Conservation (phyloP, 1,140 invertebrate genomes). For the Leptestheria dahalacensis region DNA sequence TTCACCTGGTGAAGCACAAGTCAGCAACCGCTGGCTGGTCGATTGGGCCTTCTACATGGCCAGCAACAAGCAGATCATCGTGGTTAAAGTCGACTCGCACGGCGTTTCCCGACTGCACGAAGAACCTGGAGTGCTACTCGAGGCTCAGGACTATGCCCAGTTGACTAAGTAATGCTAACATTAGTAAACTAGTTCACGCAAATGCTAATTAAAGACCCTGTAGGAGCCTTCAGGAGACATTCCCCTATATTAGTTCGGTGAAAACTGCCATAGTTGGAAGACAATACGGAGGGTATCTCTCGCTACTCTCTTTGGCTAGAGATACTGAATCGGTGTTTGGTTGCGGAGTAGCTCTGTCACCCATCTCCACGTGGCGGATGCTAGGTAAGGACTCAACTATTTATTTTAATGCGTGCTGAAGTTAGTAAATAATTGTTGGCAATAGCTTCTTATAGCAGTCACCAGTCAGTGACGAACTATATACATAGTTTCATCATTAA, state of each 20-base stretch:
- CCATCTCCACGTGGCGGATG: slow-evolving; percentile 54
- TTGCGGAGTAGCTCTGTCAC: slow-evolving; percentile 64
- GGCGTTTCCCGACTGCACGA: background rate
- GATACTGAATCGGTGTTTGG: slow-evolving; percentile 42
- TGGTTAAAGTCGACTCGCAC: slow-evolving; percentile 52
- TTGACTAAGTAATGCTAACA: background rate
- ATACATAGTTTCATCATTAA: too few relatives aligned
- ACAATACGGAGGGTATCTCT: slow-evolving; percentile 55
- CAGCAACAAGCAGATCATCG: slow-evolving; percentile 55
- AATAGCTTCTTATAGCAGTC: too few relatives aligned
- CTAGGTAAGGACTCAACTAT: slow-evolving; percentile 2
- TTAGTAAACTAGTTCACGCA: background rate
- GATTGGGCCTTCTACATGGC: slow-evolving; percentile 36
- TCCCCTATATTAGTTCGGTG: slow-evolving; percentile 11
- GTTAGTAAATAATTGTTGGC: too few relatives aligned
- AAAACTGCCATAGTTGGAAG: slow-evolving; percentile 9
- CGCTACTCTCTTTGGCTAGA: slow-evolving; percentile 52
- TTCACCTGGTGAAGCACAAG: slow-evolving; percentile 52
- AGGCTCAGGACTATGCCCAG: slow-evolving; percentile 1
- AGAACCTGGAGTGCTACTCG: background rate
- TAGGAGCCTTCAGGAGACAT: slow-evolving; percentile 7
- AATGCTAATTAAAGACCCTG: background rate
- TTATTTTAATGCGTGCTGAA: too few relatives aligned
- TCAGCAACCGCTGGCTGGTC: slow-evolving; percentile 53
- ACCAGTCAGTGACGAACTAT: too few relatives aligned